Conservation (phyloP, 2,888 invertebrate species). For the Cheilosia variabilis region DNA sequence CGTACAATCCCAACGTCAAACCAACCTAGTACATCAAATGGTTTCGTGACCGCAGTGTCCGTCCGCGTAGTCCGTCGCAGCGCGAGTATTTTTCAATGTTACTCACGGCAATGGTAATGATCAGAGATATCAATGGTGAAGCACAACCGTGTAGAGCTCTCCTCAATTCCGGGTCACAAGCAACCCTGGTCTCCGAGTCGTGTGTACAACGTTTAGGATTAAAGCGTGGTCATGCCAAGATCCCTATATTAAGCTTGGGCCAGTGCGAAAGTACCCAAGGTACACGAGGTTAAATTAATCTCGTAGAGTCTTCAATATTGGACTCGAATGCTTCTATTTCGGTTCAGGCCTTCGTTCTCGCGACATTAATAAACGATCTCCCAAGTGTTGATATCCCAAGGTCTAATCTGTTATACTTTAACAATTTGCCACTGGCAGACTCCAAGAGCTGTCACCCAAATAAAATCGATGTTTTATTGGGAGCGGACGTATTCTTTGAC, state of each 20-base stretch:
- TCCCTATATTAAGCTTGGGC: constrained; percentile 18
- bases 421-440: no score
- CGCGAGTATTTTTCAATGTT: neutral
- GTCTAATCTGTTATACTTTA: no score
- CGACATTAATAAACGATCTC: no score
- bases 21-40: neutral
- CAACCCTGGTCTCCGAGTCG: constrained; percentile 31
- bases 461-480: no score
- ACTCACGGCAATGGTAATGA: constrained; percentile 3
- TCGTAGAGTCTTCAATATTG: neutral
- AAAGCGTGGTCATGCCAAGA: constrained; percentile 21
- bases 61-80: neutral
- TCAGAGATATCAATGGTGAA: constrained; percentile 11
- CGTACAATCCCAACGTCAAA: neutral
- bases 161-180: constrained; percentile 37
- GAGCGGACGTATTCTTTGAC: neutral
- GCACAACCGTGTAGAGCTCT: constrained; percentile 27
- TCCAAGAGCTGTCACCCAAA: no score
- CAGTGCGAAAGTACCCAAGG: neutral
- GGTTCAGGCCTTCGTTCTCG: neutral
- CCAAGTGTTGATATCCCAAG: no score
- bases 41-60: constrained; percentile 2
- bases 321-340: neutral
- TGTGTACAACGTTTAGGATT: constrained; percentile 21
- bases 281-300: constrained; percentile 11